A percentile compares a stretch with the other conserved stretches of the same genome.
Conservation (phyloP, 2,113 vertebrate genomes). For the Cephalophus harveyi region DNA sequence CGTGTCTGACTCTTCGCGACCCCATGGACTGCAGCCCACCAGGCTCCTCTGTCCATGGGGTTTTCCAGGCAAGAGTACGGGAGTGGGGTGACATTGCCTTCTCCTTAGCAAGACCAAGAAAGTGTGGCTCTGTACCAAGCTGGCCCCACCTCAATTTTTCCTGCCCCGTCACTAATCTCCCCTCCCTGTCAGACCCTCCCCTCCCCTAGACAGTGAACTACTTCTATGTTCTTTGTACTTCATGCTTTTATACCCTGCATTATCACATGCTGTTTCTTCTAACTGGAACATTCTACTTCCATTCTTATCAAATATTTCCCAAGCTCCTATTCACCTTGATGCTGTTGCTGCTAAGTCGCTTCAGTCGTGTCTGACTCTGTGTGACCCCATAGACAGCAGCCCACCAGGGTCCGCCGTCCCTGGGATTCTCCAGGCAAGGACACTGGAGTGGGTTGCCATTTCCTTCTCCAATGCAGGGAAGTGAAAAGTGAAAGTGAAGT, state of each 20-base stretch:
- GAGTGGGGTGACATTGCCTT: too few relatives aligned
- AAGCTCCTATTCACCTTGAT: background rate
- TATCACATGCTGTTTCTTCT: background rate
- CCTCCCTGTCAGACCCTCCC: background rate
- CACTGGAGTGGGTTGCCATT: too few relatives aligned
- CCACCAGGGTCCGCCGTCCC: rapidly evolving
- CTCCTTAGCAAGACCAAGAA: background rate
- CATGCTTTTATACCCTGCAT: background rate
- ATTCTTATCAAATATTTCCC: background rate
- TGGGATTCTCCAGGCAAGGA: too few relatives aligned
- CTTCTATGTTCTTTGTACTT: background rate
- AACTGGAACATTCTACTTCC: background rate
- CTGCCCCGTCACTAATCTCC: background rate
- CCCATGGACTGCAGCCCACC: too few relatives aligned
- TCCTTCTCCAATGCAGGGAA: too few relatives aligned
- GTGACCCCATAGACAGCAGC: too few relatives aligned
- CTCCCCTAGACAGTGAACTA: background rate
- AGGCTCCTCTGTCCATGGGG: too few relatives aligned
- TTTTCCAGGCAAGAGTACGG: too few relatives aligned
- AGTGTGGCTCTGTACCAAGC: background rate
- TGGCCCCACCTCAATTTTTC: background rate
- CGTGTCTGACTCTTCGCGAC: too few relatives aligned
- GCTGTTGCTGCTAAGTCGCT: too few relatives aligned
- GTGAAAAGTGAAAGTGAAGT: too few relatives aligned
- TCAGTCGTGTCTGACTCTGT: too few relatives aligned